Base-by-base conservation (phyloP, 2,113 vertebrate genomes). In the Todiramphus chloris region DNA sequence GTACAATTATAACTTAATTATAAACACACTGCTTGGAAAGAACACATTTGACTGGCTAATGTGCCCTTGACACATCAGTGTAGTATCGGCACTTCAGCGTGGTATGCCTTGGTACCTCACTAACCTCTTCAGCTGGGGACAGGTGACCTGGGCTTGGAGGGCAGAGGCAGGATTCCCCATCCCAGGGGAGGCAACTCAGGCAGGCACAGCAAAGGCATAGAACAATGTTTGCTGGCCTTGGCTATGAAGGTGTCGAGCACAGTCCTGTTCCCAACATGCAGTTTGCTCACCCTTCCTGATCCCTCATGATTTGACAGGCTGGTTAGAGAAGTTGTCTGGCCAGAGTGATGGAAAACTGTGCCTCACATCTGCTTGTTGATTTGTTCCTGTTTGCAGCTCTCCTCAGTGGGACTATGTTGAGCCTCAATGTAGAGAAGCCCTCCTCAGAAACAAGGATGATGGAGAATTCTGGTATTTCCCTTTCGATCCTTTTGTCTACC, bases 381-480 rank as follows among this genome's bases (percentile, higher is more conserved):
- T 66, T 96, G 9, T 66, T 86, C 43, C 41, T 81, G 50, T 28
- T 39, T 82, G 20, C 92, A 98, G 98, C 31, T 98, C 98, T 50
- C 46, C 6, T 28, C 94, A 98, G 21, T 98, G 98, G 98, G 59
- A 97, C 58, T 41, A 31, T 39, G 95, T 96, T 58, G 81, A 53
- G 0, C 62, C 93, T 31, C 21, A 73, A 6, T 15, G 25, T 44
- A 98, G 94, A 81, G 94, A 53, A 81, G 28, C 37, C 5, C 69
- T 98, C 17, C 89, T 95, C 87, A 79, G 96, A 58, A 74, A 97
- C 1, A 98, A 97, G 59, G 79, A 97, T 5, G 96, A 98, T 79
- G 98, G 98, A 48, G 98, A 98, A 87, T 98, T 98, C 92, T 98
- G 98, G 98, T 98, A 98, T 92, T 87, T 95, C 31, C 6, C 25